phyloP scores from a whole-genome alignment of 1,140 invertebrate species.

The Caligus rogercresseyi region DNA sequence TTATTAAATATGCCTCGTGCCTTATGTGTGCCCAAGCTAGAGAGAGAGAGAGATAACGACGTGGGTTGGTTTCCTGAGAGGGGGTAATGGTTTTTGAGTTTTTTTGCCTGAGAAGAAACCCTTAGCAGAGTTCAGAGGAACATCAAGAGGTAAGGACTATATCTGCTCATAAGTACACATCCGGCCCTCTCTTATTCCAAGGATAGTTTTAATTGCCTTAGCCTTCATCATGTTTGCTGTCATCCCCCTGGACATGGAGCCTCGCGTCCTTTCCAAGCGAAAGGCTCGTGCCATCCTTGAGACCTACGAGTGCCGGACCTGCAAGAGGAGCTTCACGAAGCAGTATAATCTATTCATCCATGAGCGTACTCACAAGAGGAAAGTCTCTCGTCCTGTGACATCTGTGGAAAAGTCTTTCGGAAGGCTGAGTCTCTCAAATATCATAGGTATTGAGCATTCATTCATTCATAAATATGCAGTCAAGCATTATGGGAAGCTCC shows the following conservation, averaged over 20 bases:
- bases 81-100: not conserved
- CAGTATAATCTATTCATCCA: conserved; percentile 41
- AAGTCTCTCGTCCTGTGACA: conserved; percentile 41
- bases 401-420: conserved; percentile 57
- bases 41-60: not conserved
- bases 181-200: not conserved
- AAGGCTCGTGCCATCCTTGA: conserved; percentile 21
- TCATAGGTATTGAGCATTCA: conserved; percentile 8
- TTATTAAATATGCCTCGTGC: not conserved
- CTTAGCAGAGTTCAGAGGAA: not conserved
- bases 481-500: not conserved
- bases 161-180: not conserved
- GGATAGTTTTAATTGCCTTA: not conserved
- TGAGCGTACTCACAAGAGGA: conserved; percentile 36
- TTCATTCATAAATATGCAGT: not conserved
- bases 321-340: conserved; percentile 37
- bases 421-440: conserved; percentile 15
- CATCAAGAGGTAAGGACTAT: not conserved
- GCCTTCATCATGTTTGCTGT: conserved; percentile 3
- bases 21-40: not conserved
- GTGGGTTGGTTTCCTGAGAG: not conserved
- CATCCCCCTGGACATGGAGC: not conserved
- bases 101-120: not conserved
- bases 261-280: not conserved
- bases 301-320: conserved; percentile 37